A percentile compares a stretch with the other conserved stretches of the same genome.
Evolutionary conservation across 2,113 vertebrate species (phyloP).

Genomic region (Rhynchomys soricoides): DNA sequence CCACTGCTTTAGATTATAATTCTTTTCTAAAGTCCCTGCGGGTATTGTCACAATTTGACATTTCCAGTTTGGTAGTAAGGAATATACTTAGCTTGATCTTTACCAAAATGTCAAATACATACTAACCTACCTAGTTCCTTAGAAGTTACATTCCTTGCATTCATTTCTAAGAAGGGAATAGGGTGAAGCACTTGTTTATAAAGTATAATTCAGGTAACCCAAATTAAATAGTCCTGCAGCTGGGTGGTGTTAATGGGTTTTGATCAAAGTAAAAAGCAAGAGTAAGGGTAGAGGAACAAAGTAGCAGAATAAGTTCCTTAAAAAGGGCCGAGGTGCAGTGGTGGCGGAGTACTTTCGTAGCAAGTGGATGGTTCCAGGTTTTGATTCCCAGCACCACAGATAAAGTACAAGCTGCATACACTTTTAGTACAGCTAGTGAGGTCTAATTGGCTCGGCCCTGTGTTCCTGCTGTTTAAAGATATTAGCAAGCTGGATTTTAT

Average conservation of each 20-base stretch:
- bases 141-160: constrained; percentile 63
- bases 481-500: constrained; percentile 40
- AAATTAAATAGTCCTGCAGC: constrained; percentile 34
- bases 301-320: constrained; percentile 10
- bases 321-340: neutral
- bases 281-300: neutral
- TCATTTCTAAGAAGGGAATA: constrained; percentile 53
- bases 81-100: constrained; percentile 54
- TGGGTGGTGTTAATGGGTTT: constrained; percentile 46
- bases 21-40: constrained; percentile 34
- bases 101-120: constrained; percentile 40
- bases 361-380: neutral
- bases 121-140: constrained; percentile 41
- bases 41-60: constrained; percentile 45
- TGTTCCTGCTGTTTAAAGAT: neutral
- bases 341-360: neutral
- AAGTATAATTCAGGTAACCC: constrained; percentile 25
- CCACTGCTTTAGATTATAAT: neutral
- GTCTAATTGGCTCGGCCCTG: neutral
- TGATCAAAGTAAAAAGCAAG: constrained; percentile 58
- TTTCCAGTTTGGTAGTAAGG: constrained; percentile 55
- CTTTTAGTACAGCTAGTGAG: neutral
- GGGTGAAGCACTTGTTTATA: neutral
- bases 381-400: neutral
- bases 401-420: neutral